Evolutionary conservation across 2,797 vertebrate species (phyloP).

Genomic region (Lacerta viridis): DNA sequence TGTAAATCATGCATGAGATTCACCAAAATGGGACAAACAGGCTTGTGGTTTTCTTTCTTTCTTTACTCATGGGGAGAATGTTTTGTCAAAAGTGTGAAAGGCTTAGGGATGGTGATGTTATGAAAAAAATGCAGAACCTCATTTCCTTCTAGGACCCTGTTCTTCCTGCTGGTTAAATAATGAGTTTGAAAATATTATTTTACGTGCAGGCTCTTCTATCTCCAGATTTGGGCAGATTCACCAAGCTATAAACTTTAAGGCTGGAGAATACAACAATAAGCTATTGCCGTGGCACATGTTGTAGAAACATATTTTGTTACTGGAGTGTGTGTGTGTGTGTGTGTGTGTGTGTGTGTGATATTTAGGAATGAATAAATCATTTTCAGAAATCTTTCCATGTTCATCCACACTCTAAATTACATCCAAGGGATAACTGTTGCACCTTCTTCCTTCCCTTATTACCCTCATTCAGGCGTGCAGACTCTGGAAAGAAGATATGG

Average conservation of each 20-base stretch:
- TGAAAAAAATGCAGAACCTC: neutral
- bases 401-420: neutral
- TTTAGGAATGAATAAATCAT: neutral
- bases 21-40: conserved; percentile 32
- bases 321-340: neutral
- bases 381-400: neutral
- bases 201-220: neutral
- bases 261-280: neutral
- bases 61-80: neutral
- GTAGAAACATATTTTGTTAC: neutral
- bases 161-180: neutral
- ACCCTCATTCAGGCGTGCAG: too few relatives aligned
- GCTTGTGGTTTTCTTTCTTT: neutral
- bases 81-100: neutral
- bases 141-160: conserved; percentile 5
- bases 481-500: too few relatives aligned
- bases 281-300: neutral
- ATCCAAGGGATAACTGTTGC: neutral
- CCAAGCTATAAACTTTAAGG: neutral
- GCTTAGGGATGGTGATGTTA: neutral
- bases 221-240: neutral
- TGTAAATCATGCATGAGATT: conserved; percentile 31
- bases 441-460: too few relatives aligned
- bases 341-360: neutral
- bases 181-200: neutral